phyloP scores from a whole-genome alignment of 2,888 invertebrate genomes.

The Pterostichus madidus region DNA sequence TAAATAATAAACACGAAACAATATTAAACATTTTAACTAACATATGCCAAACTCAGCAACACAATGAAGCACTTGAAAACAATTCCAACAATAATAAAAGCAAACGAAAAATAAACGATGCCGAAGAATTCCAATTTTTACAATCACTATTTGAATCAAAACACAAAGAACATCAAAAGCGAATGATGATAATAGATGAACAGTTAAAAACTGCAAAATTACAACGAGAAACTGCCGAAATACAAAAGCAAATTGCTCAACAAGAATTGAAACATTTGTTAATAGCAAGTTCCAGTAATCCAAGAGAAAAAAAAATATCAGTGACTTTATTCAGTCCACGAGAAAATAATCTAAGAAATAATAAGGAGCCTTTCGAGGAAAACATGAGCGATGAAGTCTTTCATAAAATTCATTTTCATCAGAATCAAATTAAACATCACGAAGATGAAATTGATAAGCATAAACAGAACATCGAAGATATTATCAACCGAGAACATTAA shows the following conservation, averaged over 20 bases:
- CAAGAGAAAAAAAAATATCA: conserved; percentile 46
- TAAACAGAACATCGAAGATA: conserved; percentile 60
- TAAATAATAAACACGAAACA: conserved; percentile 44
- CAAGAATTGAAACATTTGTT: conserved; percentile 63
- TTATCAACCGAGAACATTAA: conserved; percentile 61
- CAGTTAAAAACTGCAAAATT: conserved; percentile 77
- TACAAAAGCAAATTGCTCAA: conserved; percentile 64
- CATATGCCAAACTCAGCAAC: conserved; percentile 56
- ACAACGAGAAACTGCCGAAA: conserved; percentile 64
- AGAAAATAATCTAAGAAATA: conserved; percentile 16
- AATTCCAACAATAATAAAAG: conserved; percentile 43
- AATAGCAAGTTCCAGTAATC: not conserved
- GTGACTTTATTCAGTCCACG: not conserved
- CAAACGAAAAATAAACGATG: conserved; percentile 73
- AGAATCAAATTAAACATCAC: conserved; percentile 59
- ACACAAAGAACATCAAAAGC: conserved; percentile 74
- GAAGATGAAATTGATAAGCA: conserved; percentile 64
- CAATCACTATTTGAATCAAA: conserved; percentile 58
- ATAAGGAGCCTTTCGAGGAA: conserved; percentile 40
- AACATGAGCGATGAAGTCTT: conserved; percentile 31
- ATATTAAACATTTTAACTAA: conserved; percentile 57
- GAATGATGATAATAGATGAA: conserved; percentile 77
- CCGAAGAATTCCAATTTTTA: conserved; percentile 56
- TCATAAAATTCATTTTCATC: conserved; percentile 61
- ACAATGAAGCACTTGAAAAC: conserved; percentile 13